A percentile compares a stretch with the other conserved stretches of the same genome.
These are phyloP conservation scores for Cremastinae sp. DNA, from an alignment of 2,888 invertebrate genomes.

Conservation along the genomic window DNA sequence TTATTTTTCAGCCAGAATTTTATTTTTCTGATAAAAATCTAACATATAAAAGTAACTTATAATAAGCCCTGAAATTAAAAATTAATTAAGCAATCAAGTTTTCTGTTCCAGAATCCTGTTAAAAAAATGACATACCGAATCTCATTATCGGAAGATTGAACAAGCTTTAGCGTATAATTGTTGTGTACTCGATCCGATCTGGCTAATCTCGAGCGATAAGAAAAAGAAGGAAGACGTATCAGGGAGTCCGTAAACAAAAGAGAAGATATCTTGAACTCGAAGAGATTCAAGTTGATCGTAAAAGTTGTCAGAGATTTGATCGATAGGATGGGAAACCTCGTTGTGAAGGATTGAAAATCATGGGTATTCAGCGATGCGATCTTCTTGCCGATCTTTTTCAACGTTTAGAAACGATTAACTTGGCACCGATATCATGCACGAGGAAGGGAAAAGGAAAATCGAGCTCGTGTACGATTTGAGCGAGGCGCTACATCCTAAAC, in stretches of 20 bases:
- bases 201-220: conserved; percentile 52
- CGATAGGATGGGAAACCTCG: no score
- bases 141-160: conserved; percentile 47
- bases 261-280: background rate
- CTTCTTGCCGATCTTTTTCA: conserved; percentile 14
- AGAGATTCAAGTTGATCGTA: background rate
- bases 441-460: conserved; percentile 13
- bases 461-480: conserved; percentile 40
- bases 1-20: no score
- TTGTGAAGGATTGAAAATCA: no score
- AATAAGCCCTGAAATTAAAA: no score
- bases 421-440: conserved; percentile 39
- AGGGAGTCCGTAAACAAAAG: conserved; percentile 22
- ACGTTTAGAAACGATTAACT: conserved; percentile 60
- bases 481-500: conserved; percentile 53
- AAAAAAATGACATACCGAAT: conserved; percentile 40
- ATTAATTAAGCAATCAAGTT: no score
- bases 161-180: conserved; percentile 27
- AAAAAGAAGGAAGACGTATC: background rate
- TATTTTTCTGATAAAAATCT: no score
- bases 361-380: conserved; percentile 4
- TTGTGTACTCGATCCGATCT: conserved; percentile 48
- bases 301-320: no score
- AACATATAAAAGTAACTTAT: no score
- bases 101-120: no score